Evolutionary conservation across 1,140 invertebrate genomes (phyloP).

Genomic region (Anoplolepis gracilipes): DNA sequence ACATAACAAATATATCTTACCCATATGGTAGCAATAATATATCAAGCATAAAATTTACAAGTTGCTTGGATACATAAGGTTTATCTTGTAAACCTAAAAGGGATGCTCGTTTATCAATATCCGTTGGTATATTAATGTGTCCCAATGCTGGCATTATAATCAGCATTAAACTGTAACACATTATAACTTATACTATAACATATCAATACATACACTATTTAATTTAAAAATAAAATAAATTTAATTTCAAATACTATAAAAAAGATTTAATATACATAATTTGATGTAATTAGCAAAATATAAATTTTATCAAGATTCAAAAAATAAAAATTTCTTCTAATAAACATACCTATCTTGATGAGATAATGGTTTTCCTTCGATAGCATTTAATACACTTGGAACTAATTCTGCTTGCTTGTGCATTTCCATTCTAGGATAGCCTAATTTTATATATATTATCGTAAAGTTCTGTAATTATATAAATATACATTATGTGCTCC

Average conservation of each 20-base stretch:
- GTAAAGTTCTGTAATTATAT: constrained; percentile 93
- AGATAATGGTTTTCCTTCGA: constrained; percentile 92
- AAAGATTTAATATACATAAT: too few species aligned
- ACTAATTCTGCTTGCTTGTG: constrained; percentile 92
- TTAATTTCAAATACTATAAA: too few species aligned
- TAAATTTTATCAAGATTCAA: not conserved
- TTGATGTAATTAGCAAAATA: not conserved
- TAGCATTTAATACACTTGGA: constrained; percentile 91
- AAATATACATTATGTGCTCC: constrained; percentile 31
- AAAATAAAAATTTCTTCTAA: constrained; percentile 44
- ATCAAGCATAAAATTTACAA: constrained; percentile 93
- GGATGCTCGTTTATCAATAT: constrained; percentile 88
- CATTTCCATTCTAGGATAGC: constrained; percentile 92
- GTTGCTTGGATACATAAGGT: constrained; percentile 89
- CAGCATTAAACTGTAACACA: constrained; percentile 90
- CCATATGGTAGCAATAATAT: constrained; percentile 94
- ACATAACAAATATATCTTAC: constrained; percentile 84
- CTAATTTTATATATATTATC: constrained; percentile 97
- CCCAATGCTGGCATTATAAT: constrained; percentile 93
- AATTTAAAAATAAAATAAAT: not conserved
- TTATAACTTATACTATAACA: constrained; percentile 20
- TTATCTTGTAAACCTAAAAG: constrained; percentile 87
- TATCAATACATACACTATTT: not conserved
- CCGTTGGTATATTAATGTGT: constrained; percentile 89
- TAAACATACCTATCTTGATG: constrained; percentile 93